Conservation (phyloP, 1,140 invertebrate genomes). For the Acromyrmex heyeri region DNA sequence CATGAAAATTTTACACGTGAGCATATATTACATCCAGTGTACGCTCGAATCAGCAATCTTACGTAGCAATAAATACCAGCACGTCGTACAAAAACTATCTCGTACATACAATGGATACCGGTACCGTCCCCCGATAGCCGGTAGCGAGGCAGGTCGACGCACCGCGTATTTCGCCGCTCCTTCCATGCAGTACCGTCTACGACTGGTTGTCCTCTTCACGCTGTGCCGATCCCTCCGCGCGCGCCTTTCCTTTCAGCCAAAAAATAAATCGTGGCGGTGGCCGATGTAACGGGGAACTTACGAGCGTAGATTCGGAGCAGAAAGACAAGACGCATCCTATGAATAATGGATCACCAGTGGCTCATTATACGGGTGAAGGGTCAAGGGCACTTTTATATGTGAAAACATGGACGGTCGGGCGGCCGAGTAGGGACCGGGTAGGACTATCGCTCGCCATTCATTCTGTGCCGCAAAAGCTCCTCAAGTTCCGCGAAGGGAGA, state of each 20-base stretch:
- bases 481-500: conserved; percentile 64
- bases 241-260: conserved; percentile 57
- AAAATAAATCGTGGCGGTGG: conserved; percentile 78
- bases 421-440: conserved; percentile 59
- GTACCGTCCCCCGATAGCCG: conserved; percentile 27
- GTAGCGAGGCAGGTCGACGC: conserved; percentile 58
- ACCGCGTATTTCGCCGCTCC: conserved; percentile 22
- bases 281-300: conserved; percentile 79
- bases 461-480: conserved; percentile 52
- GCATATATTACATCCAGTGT: not conserved
- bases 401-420: conserved; percentile 73
- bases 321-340: conserved; percentile 82
- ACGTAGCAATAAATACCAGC: conserved; percentile 31
- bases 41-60: conserved; percentile 18
- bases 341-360: conserved; percentile 83
- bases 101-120: conserved; percentile 46
- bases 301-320: conserved; percentile 81
- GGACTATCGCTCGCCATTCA: conserved; percentile 64
- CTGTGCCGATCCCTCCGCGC: conserved; percentile 46
- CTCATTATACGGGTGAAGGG: conserved; percentile 84
- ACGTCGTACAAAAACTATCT: conserved; percentile 38
- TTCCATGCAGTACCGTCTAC: conserved; percentile 45
- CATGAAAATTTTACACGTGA: conserved; percentile 12
- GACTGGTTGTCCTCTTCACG: conserved; percentile 49
- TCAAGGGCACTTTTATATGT: conserved; percentile 83